Percentiles rank a stretch among this genome's conserved stretches.
Conservation (phyloP, 2,113 vertebrate genomes). For the Nannospalax galili region DNA sequence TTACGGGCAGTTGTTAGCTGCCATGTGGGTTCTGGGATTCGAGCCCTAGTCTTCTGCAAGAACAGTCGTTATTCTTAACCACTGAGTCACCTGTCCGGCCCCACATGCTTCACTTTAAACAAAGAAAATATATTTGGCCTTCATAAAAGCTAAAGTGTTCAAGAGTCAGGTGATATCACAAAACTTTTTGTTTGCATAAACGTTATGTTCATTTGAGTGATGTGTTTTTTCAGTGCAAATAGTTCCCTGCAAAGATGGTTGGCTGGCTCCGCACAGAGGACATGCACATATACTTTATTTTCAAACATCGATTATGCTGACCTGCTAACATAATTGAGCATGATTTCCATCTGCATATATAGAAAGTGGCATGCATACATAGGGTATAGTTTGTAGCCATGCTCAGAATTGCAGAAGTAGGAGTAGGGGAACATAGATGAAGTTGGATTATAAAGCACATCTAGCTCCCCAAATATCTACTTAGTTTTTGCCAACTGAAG, state of each 20-base stretch:
- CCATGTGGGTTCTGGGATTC: too few relatives aligned
- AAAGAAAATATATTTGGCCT: background rate
- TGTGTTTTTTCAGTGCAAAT: background rate
- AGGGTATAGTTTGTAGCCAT: background rate
- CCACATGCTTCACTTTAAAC: too few relatives aligned
- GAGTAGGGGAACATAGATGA: background rate
- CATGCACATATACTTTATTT: background rate
- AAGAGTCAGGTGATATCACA: constrained; percentile 13
- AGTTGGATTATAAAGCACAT: background rate
- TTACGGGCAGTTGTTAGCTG: too few relatives aligned
- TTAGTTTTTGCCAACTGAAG: background rate
- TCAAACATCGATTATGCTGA: background rate
- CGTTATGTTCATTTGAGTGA: background rate
- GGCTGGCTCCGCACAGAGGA: background rate
- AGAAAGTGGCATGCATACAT: background rate
- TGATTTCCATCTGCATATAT: background rate
- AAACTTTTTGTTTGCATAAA: background rate
- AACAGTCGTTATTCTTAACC: too few relatives aligned
- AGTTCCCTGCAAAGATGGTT: background rate
- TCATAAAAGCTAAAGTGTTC: background rate
- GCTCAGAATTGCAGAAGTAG: background rate
- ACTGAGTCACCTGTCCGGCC: too few relatives aligned
- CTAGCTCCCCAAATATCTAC: background rate
- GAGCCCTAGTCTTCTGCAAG: too few relatives aligned
- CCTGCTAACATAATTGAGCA: background rate